Conservation (phyloP, 2,113 vertebrate genomes). For the Sturnira hondurensis region DNA sequence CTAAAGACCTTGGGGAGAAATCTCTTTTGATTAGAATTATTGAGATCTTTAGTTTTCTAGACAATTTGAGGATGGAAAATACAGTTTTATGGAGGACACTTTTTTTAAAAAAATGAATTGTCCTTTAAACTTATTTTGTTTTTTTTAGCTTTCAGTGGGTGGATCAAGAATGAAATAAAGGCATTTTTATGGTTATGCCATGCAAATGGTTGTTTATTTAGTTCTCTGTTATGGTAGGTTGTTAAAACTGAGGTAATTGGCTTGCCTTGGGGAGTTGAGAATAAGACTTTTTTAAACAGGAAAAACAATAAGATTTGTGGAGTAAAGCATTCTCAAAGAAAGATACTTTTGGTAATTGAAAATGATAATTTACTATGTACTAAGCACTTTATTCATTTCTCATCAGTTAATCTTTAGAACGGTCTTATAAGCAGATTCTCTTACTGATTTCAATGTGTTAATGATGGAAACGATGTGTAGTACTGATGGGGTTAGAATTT, state of each 20-base stretch:
- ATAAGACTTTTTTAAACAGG: background rate
- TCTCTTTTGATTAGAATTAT: background rate
- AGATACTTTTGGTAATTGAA: background rate
- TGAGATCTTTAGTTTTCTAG: background rate
- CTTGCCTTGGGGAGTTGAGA: background rate
- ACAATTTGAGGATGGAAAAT: background rate
- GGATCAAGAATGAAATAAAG: background rate
- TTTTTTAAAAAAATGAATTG: background rate
- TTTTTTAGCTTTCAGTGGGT: background rate
- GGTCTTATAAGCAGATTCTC: background rate
- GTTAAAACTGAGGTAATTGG: slow-evolving; percentile 10
- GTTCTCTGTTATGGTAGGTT: background rate
- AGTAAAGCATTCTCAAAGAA: slow-evolving; percentile 11
- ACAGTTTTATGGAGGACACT: background rate
- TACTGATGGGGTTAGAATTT: background rate
- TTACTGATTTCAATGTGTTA: background rate
- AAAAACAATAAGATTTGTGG: background rate
- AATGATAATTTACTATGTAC: background rate
- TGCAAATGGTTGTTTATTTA: background rate
- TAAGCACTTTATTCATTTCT: background rate
- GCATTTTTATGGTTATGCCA: background rate
- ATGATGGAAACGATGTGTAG: background rate
- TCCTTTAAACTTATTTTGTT: background rate
- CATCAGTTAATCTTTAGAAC: background rate
- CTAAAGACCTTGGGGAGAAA: background rate